These are phyloP conservation scores for Apis florea DNA, from an alignment of 1,140 invertebrate genomes.

Conservation along the genomic window DNA sequence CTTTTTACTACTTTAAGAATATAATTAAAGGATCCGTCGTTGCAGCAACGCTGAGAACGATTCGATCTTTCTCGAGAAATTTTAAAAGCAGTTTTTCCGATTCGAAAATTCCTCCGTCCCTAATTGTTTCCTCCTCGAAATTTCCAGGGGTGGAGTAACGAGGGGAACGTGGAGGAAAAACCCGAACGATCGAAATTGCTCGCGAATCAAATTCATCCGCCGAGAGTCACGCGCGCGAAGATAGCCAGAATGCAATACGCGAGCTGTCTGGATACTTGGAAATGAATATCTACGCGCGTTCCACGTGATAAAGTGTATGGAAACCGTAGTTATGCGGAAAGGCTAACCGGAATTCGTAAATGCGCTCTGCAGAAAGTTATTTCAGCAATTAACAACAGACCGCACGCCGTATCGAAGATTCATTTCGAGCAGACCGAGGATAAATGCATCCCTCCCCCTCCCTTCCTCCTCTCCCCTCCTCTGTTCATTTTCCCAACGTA, in stretches of 20 bases:
- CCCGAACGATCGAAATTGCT: not conserved
- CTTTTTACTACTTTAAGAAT: no score
- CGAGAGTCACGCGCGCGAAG: not conserved
- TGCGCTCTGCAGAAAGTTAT: not conserved
- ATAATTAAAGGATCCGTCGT: no score
- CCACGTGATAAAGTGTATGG: constrained; percentile 5
- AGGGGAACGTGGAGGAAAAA: no score
- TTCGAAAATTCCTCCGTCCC: no score
- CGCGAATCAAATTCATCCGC: not conserved
- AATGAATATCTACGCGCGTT: constrained; percentile 14
- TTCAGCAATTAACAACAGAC: not conserved
- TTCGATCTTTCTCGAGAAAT: no score
- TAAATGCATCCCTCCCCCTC: not conserved
- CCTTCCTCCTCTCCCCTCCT: not conserved
- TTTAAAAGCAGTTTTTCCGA: no score
- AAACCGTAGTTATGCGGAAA: not conserved
- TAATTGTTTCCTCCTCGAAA: no score
- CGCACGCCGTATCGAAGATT: not conserved
- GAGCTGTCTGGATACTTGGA: not conserved
- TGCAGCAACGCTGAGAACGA: no score
- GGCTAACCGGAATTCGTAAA: not conserved
- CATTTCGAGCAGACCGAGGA: not conserved
- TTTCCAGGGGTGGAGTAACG: no score
- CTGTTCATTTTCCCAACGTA: no score
- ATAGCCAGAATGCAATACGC: not conserved